Base-by-base conservation (phyloP, 2,113 vertebrate species). In the Naja naja region DNA sequence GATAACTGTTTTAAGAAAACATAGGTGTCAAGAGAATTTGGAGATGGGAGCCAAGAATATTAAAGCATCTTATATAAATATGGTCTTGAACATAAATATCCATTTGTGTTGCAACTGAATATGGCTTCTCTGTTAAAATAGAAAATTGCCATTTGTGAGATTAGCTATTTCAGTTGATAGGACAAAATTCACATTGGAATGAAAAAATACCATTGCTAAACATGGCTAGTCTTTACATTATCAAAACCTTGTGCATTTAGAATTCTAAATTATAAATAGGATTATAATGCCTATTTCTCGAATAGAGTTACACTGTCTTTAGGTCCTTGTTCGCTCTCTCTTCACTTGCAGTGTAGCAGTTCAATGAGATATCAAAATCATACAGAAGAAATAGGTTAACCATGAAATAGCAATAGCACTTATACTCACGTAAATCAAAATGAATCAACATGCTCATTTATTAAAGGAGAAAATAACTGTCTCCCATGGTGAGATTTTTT, bases 401-500 rank as follows among this genome's bases (percentile, higher is more conserved):
- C 54, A 10, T 92, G 49, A 87, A 34, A 45, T 56, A 55, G 54
- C 54, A 55, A 55, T 55, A 55, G 20, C 54, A 55, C 54, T 55
- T 55, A 55, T 4, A 55, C 18, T 56, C 23, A 30, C n/a, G 55
- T 45, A 22, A 45, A 7, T 39, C 43, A 56, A 60, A 96, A 95
- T 95, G 94, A 93, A 81, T 49, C 90, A 94, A 92, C 60, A 1
- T 92, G 30, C 53, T 34, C 95, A 92, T 94, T 94, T 94, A 91
- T 92, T 54, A 95, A 91, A 93, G 95, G 95, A 93, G 94, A 96
- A 95, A 96, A 96, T 96, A 90, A 91, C 87, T 91, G 49, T 95
- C 93, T 96, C 91, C 49, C 93, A 95, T 95, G 11, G 11, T 94
- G 34, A 20, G 93, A 95, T 93, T 85, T 4, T 20, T 64, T 34